phyloP scores from a whole-genome alignment of 2,113 vertebrate species.

The Heloderma charlesbogerti region DNA sequence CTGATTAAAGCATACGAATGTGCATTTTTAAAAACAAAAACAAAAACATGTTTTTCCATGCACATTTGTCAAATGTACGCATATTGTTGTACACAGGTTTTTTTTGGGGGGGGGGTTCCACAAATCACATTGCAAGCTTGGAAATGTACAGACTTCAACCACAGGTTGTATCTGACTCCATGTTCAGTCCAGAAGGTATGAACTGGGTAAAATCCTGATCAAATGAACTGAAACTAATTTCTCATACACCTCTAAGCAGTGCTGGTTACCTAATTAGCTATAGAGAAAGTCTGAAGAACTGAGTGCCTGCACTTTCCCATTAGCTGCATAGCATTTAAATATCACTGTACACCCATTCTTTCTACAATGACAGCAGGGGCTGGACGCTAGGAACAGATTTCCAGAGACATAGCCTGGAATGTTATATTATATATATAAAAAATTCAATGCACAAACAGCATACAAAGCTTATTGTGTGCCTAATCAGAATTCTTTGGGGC shows the following conservation, averaged over 20 bases:
- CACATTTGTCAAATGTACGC: too few relatives aligned
- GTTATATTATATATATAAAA: not conserved
- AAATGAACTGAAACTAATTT: too few relatives aligned
- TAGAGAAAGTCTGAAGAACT: not conserved
- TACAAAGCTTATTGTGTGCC: not conserved
- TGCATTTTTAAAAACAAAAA: too few relatives aligned
- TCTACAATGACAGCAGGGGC: not conserved
- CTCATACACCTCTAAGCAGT: not conserved
- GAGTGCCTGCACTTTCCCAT: not conserved
- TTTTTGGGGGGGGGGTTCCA: too few relatives aligned
- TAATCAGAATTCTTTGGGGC: not conserved
- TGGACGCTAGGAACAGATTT: conserved; percentile 10
- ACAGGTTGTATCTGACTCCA: too few relatives aligned
- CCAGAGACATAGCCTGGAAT: not conserved
- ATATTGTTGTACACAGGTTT: too few relatives aligned
- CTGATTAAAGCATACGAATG: too few relatives aligned
- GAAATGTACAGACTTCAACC: too few relatives aligned
- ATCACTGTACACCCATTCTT: not conserved
- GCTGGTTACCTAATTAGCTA: not conserved
- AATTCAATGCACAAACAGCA: not conserved
- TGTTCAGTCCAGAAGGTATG: too few relatives aligned
- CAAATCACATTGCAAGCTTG: too few relatives aligned
- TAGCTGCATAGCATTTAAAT: not conserved
- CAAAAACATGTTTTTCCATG: too few relatives aligned
- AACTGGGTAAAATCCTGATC: too few relatives aligned